phyloP scores from a whole-genome alignment of 2,888 invertebrate genomes.

The Marronus borbonicus region DNA sequence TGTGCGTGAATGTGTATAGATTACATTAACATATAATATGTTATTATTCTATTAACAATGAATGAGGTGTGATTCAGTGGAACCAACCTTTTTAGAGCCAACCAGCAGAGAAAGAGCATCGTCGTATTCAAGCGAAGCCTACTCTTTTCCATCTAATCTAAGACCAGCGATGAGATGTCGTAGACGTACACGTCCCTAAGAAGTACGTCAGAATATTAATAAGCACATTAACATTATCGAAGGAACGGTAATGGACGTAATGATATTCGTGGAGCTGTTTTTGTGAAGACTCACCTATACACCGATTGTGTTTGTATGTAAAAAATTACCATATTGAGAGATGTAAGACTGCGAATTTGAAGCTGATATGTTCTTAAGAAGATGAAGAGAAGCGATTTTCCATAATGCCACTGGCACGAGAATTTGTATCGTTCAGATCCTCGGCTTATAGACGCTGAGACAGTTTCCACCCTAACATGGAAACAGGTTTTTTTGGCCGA shows the following conservation, averaged over 20 bases:
- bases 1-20: conserved; percentile 62
- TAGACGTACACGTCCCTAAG: conserved; percentile 27
- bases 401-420: too few relatives aligned
- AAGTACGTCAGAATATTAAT: conserved; percentile 48
- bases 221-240: conserved; percentile 45
- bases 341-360: too few relatives aligned
- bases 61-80: conserved; percentile 65
- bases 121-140: conserved; percentile 15
- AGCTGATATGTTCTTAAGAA: too few relatives aligned
- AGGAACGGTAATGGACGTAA: conserved; percentile 5
- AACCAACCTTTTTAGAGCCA: conserved; percentile 35
- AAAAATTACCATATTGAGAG: too few relatives aligned
- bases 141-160: conserved; percentile 13
- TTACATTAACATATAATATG: conserved; percentile 71
- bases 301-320: neutral
- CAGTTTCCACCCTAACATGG: too few relatives aligned
- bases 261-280: neutral
- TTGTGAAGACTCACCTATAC: conserved; percentile 3
- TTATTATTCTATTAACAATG: conserved; percentile 71
- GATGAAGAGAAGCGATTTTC: too few relatives aligned
- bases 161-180: neutral
- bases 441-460: too few relatives aligned
- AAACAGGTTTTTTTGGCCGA: too few relatives aligned
- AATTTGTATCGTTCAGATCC: too few relatives aligned
- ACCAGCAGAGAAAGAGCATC: neutral